Base-by-base conservation (phyloP, 30 jellyfish, hydroid and myxozoan species). In the Sanderia malayensis region DNA sequence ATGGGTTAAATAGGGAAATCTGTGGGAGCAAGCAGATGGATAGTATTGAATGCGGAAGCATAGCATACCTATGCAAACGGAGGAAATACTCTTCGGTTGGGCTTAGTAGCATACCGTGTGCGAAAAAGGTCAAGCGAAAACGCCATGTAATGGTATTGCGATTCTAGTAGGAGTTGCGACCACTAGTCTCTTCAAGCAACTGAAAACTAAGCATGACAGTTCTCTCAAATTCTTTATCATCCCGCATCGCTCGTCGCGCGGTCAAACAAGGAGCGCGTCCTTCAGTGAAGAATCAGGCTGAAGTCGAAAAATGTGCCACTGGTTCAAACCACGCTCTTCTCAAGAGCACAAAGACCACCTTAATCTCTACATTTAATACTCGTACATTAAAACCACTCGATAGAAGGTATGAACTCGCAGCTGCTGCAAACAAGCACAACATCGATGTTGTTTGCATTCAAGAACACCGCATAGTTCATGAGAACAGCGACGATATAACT, bases 191-290 rank as follows among this genome's bases (percentile, higher is more conserved):
- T n/a, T n/a, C n/a, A n/a, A n/a, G n/a, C n/a, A n/a, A n/a, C n/a
- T n/a, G n/a, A n/a, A n/a, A n/a, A n/a, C n/a, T n/a, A n/a, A n/a
- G n/a, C n/a, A n/a, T n/a, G n/a, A n/a, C n/a, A n/a, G n/a, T n/a
- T n/a, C n/a, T n/a, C n/a, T n/a, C n/a, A n/a, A n/a, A n/a, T n/a
- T n/a, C n/a, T n/a, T n/a, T n/a, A n/a, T n/a, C 72, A 73, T 52
- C 30, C 85, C 85, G 63, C 85, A 73, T 73, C 85, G 75, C 32
- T 58, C 85, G 85, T 73, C 85, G 80, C 85, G 76, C 67, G 76
- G 85, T 46, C 34, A 24, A 73, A 80, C 75, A 73, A 73, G 85
- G 85, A 53, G 32, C 79, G 76, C 76, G 79, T 53, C 85, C 85
- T 55, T 24, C 47, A 55, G 76, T 33, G 24, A 0, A 44, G 19